Evolutionary conservation across 2,888 invertebrate species (phyloP).

Genomic region (Argyra leucocephala): DNA sequence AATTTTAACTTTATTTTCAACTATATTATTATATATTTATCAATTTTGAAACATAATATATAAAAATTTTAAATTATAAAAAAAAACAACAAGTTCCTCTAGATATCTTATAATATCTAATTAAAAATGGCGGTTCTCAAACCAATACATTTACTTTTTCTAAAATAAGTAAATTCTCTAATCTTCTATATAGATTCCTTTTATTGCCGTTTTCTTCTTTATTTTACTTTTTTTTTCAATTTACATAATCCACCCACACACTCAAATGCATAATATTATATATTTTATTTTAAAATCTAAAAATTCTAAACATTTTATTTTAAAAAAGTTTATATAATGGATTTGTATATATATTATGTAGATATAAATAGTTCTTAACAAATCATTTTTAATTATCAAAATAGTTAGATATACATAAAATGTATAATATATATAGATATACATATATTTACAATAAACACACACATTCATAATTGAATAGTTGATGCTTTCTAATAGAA

Average conservation of each 20-base stretch:
- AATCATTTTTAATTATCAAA: conserved; percentile 5
- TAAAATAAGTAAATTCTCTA: too few relatives aligned
- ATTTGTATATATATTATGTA: background rate
- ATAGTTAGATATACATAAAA: background rate
- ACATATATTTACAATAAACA: background rate
- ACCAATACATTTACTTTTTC: conserved; percentile 2
- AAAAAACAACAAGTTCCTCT: too few relatives aligned
- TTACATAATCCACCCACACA: background rate
- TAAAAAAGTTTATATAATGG: too few relatives aligned
- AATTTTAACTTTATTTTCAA: too few relatives aligned
- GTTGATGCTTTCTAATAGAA: background rate
- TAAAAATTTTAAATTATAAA: too few relatives aligned
- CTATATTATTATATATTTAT: too few relatives aligned
- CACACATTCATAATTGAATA: background rate
- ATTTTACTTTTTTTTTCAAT: background rate
- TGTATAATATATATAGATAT: background rate
- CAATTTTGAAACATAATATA: too few relatives aligned
- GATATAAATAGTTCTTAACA: background rate
- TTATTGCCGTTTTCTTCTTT: too few relatives aligned
- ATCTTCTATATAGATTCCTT: too few relatives aligned
- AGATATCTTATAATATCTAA: background rate
- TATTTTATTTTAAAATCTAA: background rate
- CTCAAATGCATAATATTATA: background rate
- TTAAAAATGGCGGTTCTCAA: background rate
- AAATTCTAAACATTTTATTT: background rate